A percentile compares a stretch with the other conserved stretches of the same genome.
Evolutionary conservation across 2,797 vertebrate species (phyloP).

Genomic region (Lepus townsendii): DNA sequence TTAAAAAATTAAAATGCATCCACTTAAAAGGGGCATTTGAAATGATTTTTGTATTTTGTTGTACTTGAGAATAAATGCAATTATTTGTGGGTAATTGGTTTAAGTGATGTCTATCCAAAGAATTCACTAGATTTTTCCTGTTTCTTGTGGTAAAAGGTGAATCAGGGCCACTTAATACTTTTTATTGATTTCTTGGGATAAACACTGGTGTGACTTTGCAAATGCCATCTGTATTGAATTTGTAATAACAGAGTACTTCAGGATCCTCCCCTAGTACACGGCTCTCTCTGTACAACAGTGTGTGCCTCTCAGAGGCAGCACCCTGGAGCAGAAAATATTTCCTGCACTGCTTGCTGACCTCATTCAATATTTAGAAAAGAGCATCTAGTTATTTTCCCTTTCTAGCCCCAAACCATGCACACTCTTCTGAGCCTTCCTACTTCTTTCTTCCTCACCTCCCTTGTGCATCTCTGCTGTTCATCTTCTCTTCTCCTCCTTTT

Average conservation of each 20-base stretch:
- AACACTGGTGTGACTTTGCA: slow-evolving; percentile 73
- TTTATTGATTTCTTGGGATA: slow-evolving; percentile 76
- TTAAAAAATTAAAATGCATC: neutral
- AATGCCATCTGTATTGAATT: slow-evolving; percentile 41
- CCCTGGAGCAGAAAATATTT: neutral
- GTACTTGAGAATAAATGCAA: slow-evolving; percentile 73
- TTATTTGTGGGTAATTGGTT: slow-evolving; percentile 76
- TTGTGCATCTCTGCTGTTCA: neutral
- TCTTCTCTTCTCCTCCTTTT: neutral
- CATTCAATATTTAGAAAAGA: slow-evolving; percentile 36
- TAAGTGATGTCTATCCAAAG: slow-evolving; percentile 72
- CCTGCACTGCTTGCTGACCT: slow-evolving; percentile 2
- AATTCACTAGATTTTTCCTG: slow-evolving; percentile 65
- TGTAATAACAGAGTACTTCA: neutral
- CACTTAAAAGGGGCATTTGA: slow-evolving; percentile 52
- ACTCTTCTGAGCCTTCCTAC: neutral
- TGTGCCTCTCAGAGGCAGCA: neutral
- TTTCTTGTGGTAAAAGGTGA: slow-evolving; percentile 66
- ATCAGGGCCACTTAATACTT: slow-evolving; percentile 76
- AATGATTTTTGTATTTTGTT: slow-evolving; percentile 75
- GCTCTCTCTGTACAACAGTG: neutral
- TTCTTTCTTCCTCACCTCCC: neutral
- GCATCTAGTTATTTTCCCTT: neutral
- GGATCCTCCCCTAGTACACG: neutral
- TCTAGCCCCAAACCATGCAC: too few relatives aligned